phyloP scores from a whole-genome alignment of 2,797 vertebrate species.

The Scarus forsteni region DNA sequence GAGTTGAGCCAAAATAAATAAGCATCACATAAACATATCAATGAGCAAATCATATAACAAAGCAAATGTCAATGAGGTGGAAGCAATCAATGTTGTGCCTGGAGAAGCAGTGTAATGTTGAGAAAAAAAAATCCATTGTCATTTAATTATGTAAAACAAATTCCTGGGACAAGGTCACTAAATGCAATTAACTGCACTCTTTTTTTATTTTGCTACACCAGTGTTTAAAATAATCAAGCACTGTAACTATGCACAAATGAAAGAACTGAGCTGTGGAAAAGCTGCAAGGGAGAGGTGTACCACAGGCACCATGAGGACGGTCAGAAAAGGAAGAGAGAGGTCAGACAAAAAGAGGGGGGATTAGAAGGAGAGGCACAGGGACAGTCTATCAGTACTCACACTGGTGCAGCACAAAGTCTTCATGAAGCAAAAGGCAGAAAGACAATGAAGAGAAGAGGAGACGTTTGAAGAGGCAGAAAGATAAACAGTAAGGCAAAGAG shows the following conservation, averaged over 20 bases:
- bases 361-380: slow-evolving; percentile 23
- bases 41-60: background rate
- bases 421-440: slow-evolving; percentile 76
- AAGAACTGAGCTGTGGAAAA: slow-evolving; percentile 8
- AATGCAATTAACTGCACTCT: background rate
- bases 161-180: background rate
- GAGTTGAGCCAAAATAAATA: background rate
- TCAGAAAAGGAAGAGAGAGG: no score
- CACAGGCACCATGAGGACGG: slow-evolving; percentile 1
- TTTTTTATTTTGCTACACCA: background rate
- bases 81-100: slow-evolving; percentile 4
- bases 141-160: slow-evolving; percentile 2
- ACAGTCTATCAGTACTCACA: slow-evolving; percentile 74
- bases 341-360: slow-evolving; percentile 1
- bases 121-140: background rate
- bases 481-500: slow-evolving; percentile 73
- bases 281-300: slow-evolving; percentile 26
- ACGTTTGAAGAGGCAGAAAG: slow-evolving; percentile 65
- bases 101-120: slow-evolving; percentile 11
- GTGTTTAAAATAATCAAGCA: no score
- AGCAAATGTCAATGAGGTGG: background rate
- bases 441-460: slow-evolving; percentile 75
- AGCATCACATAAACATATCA: no score
- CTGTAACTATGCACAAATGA: background rate
- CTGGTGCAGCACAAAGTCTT: slow-evolving; percentile 82